These are phyloP conservation scores for Trilocha varians DNA, from an alignment of 2,888 invertebrate species.

Conservation along the genomic window DNA sequence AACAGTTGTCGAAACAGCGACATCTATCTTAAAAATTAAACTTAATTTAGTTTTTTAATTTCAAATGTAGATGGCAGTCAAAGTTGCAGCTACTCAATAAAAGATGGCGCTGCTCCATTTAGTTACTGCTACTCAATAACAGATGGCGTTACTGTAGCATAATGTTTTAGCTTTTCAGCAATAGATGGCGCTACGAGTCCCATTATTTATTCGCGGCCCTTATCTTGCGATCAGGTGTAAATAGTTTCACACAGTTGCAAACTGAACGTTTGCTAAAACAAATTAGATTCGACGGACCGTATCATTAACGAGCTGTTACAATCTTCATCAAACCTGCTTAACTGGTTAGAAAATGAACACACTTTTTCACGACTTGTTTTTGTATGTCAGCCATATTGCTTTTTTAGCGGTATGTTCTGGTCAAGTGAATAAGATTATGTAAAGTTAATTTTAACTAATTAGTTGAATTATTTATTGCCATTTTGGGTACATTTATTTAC, in stretches of 20 bases:
- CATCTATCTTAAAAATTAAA: too few species aligned
- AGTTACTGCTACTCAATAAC: constrained; percentile 3
- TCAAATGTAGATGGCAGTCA: too few species aligned
- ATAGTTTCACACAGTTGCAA: constrained; percentile 24
- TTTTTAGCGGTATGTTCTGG: too few species aligned
- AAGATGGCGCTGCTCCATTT: constrained; percentile 1
- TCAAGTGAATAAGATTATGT: too few species aligned
- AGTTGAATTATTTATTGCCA: too few species aligned
- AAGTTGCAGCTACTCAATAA: constrained; percentile 1
- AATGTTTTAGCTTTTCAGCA: constrained; percentile 9
- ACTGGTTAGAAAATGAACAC: background rate
- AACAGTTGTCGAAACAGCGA: too few species aligned
- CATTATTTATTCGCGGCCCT: constrained; percentile 14
- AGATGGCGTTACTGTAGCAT: constrained; percentile 13
- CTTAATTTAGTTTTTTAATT: too few species aligned
- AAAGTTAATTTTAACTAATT: too few species aligned
- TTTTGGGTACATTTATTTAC: too few species aligned
- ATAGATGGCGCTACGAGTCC: constrained; percentile 24
- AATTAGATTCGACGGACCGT: constrained; percentile 3
- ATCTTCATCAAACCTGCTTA: background rate
- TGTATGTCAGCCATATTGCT: too few species aligned
- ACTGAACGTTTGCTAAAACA: constrained; percentile 5
- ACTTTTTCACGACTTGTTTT: background rate
- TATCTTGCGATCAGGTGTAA: constrained; percentile 23
- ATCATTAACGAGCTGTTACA: background rate